Evolutionary conservation across 2,797 vertebrate species (phyloP).

Genomic region (Coilia nasus): DNA sequence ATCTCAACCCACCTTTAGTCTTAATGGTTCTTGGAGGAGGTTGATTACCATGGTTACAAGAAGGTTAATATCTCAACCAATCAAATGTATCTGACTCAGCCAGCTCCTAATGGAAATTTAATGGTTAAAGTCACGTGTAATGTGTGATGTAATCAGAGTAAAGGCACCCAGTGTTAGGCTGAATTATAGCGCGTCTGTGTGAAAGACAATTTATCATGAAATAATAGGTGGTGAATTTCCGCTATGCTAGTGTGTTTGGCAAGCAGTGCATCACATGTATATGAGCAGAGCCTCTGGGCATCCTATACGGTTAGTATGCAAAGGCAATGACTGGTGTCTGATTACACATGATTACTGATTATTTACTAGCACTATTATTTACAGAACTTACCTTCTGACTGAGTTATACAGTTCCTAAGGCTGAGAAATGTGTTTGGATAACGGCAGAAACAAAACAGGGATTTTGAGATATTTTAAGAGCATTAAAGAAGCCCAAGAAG

Average conservation of each 20-base stretch:
- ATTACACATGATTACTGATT: neutral
- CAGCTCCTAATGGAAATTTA: too few species aligned
- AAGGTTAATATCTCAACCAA: too few species aligned
- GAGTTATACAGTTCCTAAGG: too few species aligned
- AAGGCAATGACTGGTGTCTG: neutral
- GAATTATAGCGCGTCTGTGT: neutral
- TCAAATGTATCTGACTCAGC: too few species aligned
- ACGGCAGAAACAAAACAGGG: too few species aligned
- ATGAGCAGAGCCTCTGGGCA: neutral
- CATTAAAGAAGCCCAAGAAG: neutral
- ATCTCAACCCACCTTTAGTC: too few species aligned
- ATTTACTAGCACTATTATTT: neutral
- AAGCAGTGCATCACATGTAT: neutral
- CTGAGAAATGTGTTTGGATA: too few species aligned
- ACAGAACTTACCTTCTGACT: neutral
- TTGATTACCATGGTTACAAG: too few species aligned
- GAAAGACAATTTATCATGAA: neutral
- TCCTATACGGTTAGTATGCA: neutral
- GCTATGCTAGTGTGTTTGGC: neutral
- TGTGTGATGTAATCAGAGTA: too few species aligned
- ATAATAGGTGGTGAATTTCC: neutral
- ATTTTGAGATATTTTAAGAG: neutral
- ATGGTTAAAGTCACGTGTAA: too few species aligned
- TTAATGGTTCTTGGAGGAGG: too few species aligned
- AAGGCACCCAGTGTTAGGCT: neutral